Evolutionary conservation across 2,888 invertebrate genomes (phyloP).

Genomic region (Hypena proboscidalis): DNA sequence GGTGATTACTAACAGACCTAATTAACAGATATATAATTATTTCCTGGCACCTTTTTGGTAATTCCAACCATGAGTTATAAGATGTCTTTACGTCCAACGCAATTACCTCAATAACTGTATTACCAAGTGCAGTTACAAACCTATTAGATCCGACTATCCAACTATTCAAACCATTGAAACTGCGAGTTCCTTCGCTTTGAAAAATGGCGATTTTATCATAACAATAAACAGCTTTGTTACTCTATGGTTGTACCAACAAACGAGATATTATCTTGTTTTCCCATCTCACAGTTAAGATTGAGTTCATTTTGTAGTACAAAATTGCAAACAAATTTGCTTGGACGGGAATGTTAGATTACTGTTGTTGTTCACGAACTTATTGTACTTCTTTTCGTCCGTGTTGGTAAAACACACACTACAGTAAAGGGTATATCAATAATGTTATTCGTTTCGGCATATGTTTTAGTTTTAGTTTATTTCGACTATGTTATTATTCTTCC

Average conservation of each 20-base stretch:
- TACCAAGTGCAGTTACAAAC: constrained; percentile 9
- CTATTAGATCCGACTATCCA: constrained; percentile 2
- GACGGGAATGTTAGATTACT: constrained; percentile 23
- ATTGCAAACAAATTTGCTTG: constrained; percentile 35
- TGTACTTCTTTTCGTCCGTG: background rate
- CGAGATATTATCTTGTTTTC: constrained; percentile 15
- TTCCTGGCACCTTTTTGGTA: too few relatives aligned
- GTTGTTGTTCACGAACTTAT: background rate
- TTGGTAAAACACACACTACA: background rate
- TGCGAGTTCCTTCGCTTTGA: background rate
- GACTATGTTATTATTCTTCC: too few relatives aligned
- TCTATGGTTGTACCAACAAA: constrained; percentile 14
- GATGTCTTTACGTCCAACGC: constrained; percentile 14
- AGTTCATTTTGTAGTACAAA: constrained; percentile 26
- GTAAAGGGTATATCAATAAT: too few relatives aligned
- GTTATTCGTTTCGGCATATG: too few relatives aligned
- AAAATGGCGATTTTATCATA: constrained; percentile 4
- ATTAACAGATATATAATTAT: too few relatives aligned
- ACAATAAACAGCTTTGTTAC: constrained; percentile 16
- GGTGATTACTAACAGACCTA: too few relatives aligned
- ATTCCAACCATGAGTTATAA: constrained; percentile 15
- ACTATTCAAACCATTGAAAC: too few relatives aligned
- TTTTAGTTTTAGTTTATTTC: too few relatives aligned
- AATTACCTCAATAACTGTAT: constrained; percentile 9
- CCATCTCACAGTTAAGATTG: constrained; percentile 24